These are phyloP conservation scores for Arctopsyche grandis DNA, from an alignment of 1,140 invertebrate species.

Conservation along the genomic window DNA sequence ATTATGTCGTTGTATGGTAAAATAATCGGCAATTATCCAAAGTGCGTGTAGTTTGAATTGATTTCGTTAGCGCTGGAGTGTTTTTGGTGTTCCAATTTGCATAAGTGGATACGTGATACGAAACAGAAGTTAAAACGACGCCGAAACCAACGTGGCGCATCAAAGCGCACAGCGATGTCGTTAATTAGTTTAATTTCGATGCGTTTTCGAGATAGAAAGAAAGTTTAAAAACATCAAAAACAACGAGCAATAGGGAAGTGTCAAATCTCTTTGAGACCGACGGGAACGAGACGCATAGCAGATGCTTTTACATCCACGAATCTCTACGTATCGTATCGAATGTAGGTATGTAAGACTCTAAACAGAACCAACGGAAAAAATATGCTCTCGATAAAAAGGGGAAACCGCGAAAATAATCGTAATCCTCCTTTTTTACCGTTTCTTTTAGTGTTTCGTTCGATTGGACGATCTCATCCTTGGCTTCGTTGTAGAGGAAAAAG, in stretches of 20 bases:
- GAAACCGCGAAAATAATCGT: constrained; percentile 24
- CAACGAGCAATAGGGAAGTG: not conserved
- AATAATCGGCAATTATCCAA: too few species aligned
- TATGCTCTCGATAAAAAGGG: not conserved
- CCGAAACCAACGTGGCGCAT: not conserved
- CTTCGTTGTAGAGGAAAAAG: not conserved
- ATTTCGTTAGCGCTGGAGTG: not conserved
- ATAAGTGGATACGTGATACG: not conserved
- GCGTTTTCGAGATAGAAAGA: too few species aligned
- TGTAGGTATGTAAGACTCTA: not conserved
- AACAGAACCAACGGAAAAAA: not conserved
- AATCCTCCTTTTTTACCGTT: constrained; percentile 21
- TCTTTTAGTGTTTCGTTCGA: constrained; percentile 18
- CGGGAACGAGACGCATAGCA: not conserved
- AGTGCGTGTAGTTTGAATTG: not conserved
- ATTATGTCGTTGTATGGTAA: too few species aligned
- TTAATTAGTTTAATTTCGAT: constrained; percentile 24
- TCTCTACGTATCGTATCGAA: too few species aligned
- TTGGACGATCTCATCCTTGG: constrained; percentile 1
- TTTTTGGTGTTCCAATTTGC: constrained; percentile 3
- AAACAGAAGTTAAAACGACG: not conserved
- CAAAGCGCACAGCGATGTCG: not conserved
- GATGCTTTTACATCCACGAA: constrained; percentile 13
- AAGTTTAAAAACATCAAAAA: constrained; percentile 8
- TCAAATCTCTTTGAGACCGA: constrained; percentile 8